Conservation (phyloP, 2,888 invertebrate species). For the Hypomecis atomaria region DNA sequence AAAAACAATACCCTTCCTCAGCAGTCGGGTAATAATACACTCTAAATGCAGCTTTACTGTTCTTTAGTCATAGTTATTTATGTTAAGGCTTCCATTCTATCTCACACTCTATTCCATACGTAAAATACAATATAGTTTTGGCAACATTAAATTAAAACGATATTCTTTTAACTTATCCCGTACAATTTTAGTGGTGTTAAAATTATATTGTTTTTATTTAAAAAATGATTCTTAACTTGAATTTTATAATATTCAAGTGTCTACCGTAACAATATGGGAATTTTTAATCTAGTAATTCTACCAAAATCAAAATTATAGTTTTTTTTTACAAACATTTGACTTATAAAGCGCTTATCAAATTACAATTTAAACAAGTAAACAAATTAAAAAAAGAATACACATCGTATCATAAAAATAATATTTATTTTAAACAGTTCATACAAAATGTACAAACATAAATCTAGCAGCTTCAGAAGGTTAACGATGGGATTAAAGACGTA, state of each 20-base stretch:
- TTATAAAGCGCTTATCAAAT: too few relatives aligned
- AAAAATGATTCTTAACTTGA: background rate
- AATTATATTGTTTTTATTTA: constrained; percentile 8
- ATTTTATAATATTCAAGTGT: background rate
- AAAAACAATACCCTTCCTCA: too few relatives aligned
- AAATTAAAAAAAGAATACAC: constrained; percentile 54
- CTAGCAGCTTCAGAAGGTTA: constrained; percentile 16
- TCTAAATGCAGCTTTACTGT: constrained; percentile 17
- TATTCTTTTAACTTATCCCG: background rate
- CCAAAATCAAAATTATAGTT: too few relatives aligned
- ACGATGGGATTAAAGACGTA: constrained; percentile 27
- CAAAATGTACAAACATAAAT: constrained; percentile 51
- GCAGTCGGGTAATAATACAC: too few relatives aligned
- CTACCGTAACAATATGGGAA: too few relatives aligned
- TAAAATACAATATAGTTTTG: constrained; percentile 15
- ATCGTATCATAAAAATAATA: too few relatives aligned
- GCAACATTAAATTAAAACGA: constrained; percentile 18
- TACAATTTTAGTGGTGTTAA: constrained; percentile 4
- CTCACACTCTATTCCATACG: constrained; percentile 11
- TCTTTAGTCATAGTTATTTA: background rate
- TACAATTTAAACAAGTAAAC: constrained; percentile 21
- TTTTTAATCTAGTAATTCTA: too few relatives aligned
- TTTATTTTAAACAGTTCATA: constrained; percentile 41
- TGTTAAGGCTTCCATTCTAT: constrained; percentile 21
- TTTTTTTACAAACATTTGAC: too few relatives aligned